These are phyloP conservation scores for Protaetia brevitarsis DNA, from an alignment of 1,140 invertebrate species.

Conservation along the genomic window DNA sequence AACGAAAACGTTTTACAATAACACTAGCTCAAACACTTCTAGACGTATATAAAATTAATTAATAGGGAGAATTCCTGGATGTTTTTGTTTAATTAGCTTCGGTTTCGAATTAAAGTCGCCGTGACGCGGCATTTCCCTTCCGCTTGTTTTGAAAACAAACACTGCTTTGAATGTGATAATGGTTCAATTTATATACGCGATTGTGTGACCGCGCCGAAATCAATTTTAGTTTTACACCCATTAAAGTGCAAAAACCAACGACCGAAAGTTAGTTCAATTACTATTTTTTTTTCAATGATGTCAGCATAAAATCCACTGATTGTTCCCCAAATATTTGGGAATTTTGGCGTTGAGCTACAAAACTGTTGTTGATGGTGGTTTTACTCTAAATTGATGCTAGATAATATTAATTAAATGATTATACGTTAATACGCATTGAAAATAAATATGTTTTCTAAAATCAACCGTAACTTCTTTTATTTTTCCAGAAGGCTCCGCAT, in stretches of 20 bases:
- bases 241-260: not conserved
- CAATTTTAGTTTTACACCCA: conserved; percentile 10
- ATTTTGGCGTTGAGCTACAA: too few species aligned
- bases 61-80: not conserved
- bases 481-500: too few species aligned
- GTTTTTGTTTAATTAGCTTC: not conserved
- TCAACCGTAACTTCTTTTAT: too few species aligned
- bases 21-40: too few species aligned
- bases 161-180: conserved; percentile 5
- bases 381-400: too few species aligned
- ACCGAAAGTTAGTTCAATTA: not conserved
- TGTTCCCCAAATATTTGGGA: too few species aligned
- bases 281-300: not conserved
- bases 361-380: too few species aligned
- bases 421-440: too few species aligned
- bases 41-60: not conserved
- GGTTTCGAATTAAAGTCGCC: not conserved
- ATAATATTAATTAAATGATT: too few species aligned
- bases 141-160: conserved; percentile 12
- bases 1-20: too few species aligned
- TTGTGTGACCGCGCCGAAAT: not conserved
- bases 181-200: conserved; percentile 16
- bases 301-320: not conserved
- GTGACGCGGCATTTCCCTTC: not conserved
- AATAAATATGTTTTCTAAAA: too few species aligned